These are phyloP conservation scores for Microcaecilia unicolor DNA, from an alignment of 2,797 vertebrate genomes.

Conservation along the genomic window DNA sequence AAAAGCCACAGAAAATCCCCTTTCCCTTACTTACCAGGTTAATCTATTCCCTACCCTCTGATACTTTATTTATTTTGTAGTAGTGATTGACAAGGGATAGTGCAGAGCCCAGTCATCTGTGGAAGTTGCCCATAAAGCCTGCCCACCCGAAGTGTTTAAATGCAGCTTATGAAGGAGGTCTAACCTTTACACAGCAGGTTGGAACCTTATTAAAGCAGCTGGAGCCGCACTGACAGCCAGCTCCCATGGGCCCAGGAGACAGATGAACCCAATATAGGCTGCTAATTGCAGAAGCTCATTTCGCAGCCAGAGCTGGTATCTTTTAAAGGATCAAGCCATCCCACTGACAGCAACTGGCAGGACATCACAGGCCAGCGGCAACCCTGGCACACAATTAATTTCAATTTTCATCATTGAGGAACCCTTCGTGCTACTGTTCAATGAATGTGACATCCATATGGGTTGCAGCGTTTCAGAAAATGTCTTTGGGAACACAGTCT, in stretches of 20 bases:
- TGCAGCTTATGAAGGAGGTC: slow-evolving; percentile 5
- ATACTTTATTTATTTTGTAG: too few relatives aligned
- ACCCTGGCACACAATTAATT: not conserved
- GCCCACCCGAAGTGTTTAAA: slow-evolving; percentile 10
- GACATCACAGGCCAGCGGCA: slow-evolving; percentile 4
- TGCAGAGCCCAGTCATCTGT: too few relatives aligned
- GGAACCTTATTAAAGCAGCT: slow-evolving; percentile 35
- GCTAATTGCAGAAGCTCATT: slow-evolving; percentile 34
- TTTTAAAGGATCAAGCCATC: slow-evolving; percentile 15
- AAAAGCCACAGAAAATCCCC: too few relatives aligned
- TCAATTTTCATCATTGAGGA: not conserved
- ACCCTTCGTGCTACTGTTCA: too few relatives aligned
- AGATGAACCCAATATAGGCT: slow-evolving; percentile 2
- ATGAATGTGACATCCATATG: too few relatives aligned
- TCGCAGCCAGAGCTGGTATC: not conserved
- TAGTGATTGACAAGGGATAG: too few relatives aligned
- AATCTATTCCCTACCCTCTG: too few relatives aligned
- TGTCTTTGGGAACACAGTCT: too few relatives aligned
- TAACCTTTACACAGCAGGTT: slow-evolving; percentile 27
- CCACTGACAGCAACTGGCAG: not conserved
- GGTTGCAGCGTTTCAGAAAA: too few relatives aligned
- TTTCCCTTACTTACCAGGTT: too few relatives aligned
- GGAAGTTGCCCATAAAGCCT: slow-evolving; percentile 9
- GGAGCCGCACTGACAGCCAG: slow-evolving; percentile 10
- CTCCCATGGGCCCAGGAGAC: slow-evolving; percentile 10